Conservation (phyloP, 2,113 vertebrate species). For the Hippopotamus amphibius region DNA sequence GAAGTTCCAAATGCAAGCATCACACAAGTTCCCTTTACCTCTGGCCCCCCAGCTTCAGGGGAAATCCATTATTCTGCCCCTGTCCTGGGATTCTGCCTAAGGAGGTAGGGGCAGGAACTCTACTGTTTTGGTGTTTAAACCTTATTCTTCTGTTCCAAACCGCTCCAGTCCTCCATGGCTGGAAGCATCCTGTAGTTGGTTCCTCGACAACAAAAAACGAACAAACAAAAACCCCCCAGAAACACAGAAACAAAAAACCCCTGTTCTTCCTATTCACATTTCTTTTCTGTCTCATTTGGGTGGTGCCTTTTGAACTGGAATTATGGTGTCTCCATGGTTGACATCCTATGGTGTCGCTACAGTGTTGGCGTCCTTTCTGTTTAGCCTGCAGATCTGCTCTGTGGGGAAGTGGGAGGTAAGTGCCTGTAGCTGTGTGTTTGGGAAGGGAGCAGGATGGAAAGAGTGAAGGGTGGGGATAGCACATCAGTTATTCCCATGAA, state of each 20-base stretch:
- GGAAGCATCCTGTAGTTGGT: neutral
- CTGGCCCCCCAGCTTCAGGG: neutral
- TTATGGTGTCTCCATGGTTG: neutral
- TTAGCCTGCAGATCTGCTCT: neutral
- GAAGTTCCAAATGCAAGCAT: neutral
- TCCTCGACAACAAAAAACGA: neutral
- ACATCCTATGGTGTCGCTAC: neutral
- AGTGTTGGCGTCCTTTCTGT: neutral
- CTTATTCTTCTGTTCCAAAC: neutral
- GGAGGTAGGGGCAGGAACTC: neutral
- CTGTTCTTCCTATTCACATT: neutral
- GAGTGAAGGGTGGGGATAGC: neutral
- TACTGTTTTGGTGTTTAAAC: neutral
- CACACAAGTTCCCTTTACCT: neutral
- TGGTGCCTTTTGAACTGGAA: neutral
- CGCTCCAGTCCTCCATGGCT: neutral
- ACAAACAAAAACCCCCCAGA: neutral
- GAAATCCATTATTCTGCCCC: neutral
- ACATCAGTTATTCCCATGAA: neutral
- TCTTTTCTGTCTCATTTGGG: neutral
- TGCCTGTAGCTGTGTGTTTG: neutral
- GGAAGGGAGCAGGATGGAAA: neutral
- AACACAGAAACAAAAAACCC: neutral
- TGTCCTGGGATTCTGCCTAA: neutral
- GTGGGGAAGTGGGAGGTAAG: neutral